A percentile compares a stretch with the other conserved stretches of the same genome.
Conservation (phyloP, 2,113 vertebrate genomes). For the Pelodiscus sinensis region DNA sequence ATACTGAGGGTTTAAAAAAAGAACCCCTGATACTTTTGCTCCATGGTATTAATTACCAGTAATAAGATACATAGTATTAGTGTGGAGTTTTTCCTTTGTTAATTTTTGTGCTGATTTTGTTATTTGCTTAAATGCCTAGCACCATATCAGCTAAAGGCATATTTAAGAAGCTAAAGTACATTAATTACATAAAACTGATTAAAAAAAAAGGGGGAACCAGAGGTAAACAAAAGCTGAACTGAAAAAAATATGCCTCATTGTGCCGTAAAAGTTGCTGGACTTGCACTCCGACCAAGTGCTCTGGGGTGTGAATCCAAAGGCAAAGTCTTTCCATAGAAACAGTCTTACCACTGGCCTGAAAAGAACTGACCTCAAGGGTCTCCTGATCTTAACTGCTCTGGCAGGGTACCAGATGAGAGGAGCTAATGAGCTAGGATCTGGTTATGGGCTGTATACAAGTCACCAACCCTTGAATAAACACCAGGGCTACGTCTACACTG, state of each 20-base stretch:
- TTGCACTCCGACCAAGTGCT: not conserved
- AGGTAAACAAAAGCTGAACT: not conserved
- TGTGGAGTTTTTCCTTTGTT: not conserved
- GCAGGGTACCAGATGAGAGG: not conserved
- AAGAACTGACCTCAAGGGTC: not conserved
- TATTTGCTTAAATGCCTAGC: slow-evolving; percentile 9
- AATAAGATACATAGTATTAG: not conserved
- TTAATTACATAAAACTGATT: not conserved
- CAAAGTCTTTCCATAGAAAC: not conserved
- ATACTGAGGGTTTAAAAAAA: not conserved
- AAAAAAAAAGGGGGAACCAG: not conserved
- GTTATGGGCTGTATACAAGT: not conserved
- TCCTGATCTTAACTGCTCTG: not conserved
- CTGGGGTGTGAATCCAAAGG: not conserved
- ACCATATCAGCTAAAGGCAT: not conserved
- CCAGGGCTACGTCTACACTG: no score
- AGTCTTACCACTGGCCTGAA: not conserved
- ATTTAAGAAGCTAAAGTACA: not conserved
- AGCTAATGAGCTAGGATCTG: not conserved
- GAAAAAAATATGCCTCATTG: not conserved
- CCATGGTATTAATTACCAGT: not conserved
- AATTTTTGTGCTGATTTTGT: not conserved
- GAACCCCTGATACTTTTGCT: not conserved
- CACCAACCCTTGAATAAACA: not conserved
- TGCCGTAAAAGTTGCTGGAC: not conserved